A percentile compares a stretch with the other conserved stretches of the same genome.
Evolutionary conservation across 2,113 vertebrate species (phyloP).

Genomic region (Antennarius striatus): DNA sequence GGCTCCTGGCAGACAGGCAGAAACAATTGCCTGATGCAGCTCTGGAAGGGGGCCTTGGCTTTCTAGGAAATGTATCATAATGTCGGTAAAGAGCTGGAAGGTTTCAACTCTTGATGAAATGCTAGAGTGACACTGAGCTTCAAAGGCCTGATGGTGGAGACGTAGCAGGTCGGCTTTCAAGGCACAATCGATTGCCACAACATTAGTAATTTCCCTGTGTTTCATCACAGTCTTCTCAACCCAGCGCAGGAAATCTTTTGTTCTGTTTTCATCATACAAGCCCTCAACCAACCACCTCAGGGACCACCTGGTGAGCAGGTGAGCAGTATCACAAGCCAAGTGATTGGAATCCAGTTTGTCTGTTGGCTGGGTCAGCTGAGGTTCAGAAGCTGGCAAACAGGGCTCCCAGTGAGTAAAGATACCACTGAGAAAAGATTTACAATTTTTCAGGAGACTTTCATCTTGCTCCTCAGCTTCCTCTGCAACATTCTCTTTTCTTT

Average conservation of each 20-base stretch:
- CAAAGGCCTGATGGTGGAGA: conserved; percentile 78
- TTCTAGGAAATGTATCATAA: conserved; percentile 84
- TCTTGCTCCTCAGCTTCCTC: conserved; percentile 38
- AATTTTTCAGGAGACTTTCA: conserved; percentile 66
- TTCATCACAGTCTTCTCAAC: conserved; percentile 70
- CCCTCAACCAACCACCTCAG: conserved; percentile 73
- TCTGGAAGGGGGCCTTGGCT: conserved; percentile 41
- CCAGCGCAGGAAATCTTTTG: conserved; percentile 77
- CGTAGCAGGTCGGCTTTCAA: conserved; percentile 77
- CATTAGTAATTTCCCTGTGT: background rate
- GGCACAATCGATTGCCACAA: conserved; percentile 68
- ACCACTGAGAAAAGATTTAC: conserved; percentile 76
- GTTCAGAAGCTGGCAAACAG: background rate
- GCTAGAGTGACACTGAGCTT: conserved; percentile 20
- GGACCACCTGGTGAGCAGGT: conserved; percentile 79
- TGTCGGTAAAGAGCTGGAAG: conserved; percentile 69
- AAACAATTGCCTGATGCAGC: conserved; percentile 59
- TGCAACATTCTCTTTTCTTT: conserved; percentile 34
- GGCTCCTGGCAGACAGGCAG: conserved; percentile 61
- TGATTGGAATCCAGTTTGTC: background rate
- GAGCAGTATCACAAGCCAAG: conserved; percentile 32
- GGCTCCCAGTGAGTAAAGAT: conserved; percentile 85
- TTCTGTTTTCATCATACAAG: conserved; percentile 39
- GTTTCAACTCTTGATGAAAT: conserved; percentile 42
- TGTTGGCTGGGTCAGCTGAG: conserved; percentile 27